Conservation (phyloP, 1,140 invertebrate species). For the Drosophila nannoptera region DNA sequence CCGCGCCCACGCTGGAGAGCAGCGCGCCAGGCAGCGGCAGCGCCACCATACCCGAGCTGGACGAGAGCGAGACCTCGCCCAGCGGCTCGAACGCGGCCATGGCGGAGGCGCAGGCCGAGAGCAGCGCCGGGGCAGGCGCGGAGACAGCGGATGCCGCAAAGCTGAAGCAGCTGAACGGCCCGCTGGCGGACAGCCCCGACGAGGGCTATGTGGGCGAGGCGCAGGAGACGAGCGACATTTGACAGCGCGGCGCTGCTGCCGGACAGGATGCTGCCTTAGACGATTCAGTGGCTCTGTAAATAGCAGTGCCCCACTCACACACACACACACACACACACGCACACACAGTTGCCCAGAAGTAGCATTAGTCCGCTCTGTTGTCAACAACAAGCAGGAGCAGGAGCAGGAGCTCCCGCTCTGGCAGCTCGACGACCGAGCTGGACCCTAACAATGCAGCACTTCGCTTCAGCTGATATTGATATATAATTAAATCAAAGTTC, state of each 20-base stretch:
- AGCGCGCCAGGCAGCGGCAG: constrained; percentile 7
- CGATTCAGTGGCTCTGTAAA: constrained; percentile 78
- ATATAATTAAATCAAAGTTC: background rate
- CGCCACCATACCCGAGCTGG: constrained; percentile 67
- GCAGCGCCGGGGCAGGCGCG: constrained; percentile 58
- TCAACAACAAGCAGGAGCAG: constrained; percentile 25
- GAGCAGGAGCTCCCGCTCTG: background rate
- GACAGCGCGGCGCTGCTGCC: constrained; percentile 74
- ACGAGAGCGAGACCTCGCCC: constrained; percentile 67
- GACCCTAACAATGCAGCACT: constrained; percentile 3
- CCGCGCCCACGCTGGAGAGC: constrained; percentile 24
- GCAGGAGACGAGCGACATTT: constrained; percentile 81
- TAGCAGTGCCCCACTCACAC: constrained; percentile 24
- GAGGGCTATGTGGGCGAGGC: constrained; percentile 91
- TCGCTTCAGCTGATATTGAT: too few species aligned
- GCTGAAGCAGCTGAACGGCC: constrained; percentile 80
- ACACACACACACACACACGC: constrained; percentile 25
- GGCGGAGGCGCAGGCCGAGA: constrained; percentile 23
- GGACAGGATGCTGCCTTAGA: constrained; percentile 62
- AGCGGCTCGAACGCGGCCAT: constrained; percentile 50
- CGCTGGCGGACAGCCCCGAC: constrained; percentile 90
- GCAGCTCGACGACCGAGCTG: background rate
- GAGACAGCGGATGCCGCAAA: constrained; percentile 52
- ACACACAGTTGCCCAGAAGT: constrained; percentile 19
- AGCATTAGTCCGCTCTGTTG: constrained; percentile 26